phyloP scores from a whole-genome alignment of 2,888 invertebrate genomes.

The Phengaris alcon region DNA sequence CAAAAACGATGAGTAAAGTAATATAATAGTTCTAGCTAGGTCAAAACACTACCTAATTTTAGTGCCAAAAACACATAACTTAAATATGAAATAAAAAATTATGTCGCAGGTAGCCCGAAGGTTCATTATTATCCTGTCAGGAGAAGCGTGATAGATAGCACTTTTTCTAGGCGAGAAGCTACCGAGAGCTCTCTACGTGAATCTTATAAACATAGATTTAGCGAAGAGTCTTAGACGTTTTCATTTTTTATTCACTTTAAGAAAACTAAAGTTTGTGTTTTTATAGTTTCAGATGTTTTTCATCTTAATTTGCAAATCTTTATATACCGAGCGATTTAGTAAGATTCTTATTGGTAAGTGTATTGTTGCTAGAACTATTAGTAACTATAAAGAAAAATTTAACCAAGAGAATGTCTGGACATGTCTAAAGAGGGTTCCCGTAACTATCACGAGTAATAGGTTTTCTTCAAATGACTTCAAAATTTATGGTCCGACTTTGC shows the following conservation, averaged over 20 bases:
- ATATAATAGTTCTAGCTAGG: too few relatives aligned
- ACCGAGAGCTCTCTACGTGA: slow-evolving; percentile 20
- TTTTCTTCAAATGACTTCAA: too few relatives aligned
- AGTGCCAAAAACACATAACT: background rate
- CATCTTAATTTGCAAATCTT: too few relatives aligned
- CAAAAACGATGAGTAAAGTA: too few relatives aligned
- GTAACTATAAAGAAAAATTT: background rate
- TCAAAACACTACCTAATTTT: too few relatives aligned
- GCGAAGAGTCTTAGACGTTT: slow-evolving; percentile 20
- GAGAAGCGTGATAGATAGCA: slow-evolving; percentile 28
- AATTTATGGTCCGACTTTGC: too few relatives aligned
- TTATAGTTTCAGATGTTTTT: background rate
- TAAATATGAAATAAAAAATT: slow-evolving; percentile 31
- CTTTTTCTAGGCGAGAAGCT: slow-evolving; percentile 27
- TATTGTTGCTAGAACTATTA: too few relatives aligned
- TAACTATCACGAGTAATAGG: too few relatives aligned
- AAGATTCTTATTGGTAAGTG: too few relatives aligned
- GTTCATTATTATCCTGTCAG: slow-evolving; percentile 22
- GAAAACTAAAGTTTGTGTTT: background rate
- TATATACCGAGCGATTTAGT: too few relatives aligned
- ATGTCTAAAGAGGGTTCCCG: too few relatives aligned
- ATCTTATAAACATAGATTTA: slow-evolving; percentile 26
- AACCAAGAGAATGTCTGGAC: too few relatives aligned
- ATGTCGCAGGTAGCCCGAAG: slow-evolving; percentile 33
- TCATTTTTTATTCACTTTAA: slow-evolving; percentile 14